These are phyloP conservation scores for Choristoneura rosaceana DNA, from an alignment of 2,888 invertebrate genomes.

Conservation along the genomic window DNA sequence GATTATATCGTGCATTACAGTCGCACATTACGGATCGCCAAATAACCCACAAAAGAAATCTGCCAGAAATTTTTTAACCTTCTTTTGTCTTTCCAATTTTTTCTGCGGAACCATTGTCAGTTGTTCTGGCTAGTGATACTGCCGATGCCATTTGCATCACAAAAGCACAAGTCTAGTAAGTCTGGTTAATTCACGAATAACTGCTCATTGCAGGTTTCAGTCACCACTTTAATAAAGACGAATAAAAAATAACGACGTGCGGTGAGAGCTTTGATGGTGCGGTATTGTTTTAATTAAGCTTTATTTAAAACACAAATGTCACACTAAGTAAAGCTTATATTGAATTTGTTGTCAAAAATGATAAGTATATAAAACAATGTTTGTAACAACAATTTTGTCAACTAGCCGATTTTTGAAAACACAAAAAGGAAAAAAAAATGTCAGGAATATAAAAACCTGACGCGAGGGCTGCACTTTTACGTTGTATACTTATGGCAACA, in stretches of 20 bases:
- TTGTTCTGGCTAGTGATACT: constrained; percentile 20
- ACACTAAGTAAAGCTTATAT: too few species aligned
- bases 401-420: too few species aligned
- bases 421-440: too few species aligned
- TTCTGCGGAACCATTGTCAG: constrained; percentile 10
- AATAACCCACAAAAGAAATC: not conserved
- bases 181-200: constrained; percentile 31
- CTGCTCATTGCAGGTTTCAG: constrained; percentile 17
- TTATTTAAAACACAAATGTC: not conserved
- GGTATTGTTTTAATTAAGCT: constrained; percentile 28
- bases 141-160: constrained; percentile 31
- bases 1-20: too few species aligned
- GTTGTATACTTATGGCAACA: too few species aligned
- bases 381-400: too few species aligned
- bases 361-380: too few species aligned
- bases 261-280: not conserved
- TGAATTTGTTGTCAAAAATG: too few species aligned
- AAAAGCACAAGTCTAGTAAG: constrained; percentile 26
- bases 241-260: constrained; percentile 22
- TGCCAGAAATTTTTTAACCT: not conserved
- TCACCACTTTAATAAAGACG: constrained; percentile 7
- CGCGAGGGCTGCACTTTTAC: too few species aligned
- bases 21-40: too few species aligned
- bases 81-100: not conserved
- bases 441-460: too few species aligned